These are phyloP conservation scores for Acanthopleura granulata DNA, from an alignment of 2,888 invertebrate genomes.

Conservation along the genomic window DNA sequence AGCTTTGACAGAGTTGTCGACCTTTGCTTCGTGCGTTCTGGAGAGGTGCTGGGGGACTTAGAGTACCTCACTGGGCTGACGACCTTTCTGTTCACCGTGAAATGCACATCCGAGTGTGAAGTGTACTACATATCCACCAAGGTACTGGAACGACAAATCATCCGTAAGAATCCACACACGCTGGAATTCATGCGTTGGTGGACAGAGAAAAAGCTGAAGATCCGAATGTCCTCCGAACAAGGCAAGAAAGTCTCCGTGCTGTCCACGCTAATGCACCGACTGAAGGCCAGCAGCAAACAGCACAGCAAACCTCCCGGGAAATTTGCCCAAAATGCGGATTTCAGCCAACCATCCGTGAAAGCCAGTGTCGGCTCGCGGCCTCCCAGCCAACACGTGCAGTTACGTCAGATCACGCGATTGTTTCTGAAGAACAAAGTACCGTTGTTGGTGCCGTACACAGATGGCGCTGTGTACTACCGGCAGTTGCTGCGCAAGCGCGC, in stretches of 20 bases:
- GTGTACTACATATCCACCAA: slow-evolving; percentile 42
- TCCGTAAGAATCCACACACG: slow-evolving; percentile 40
- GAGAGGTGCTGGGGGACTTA: slow-evolving; percentile 46
- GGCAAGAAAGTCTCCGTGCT: slow-evolving; percentile 38
- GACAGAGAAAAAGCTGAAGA: slow-evolving; percentile 42
- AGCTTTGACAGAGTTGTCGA: slow-evolving; percentile 36
- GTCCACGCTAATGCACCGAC: slow-evolving; percentile 32
- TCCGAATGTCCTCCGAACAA: slow-evolving; percentile 36
- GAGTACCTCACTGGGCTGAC: slow-evolving; percentile 47
- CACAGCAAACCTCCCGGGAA: neutral
- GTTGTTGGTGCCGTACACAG: slow-evolving; percentile 37
- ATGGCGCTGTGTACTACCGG: slow-evolving; percentile 42
- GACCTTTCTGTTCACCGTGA: slow-evolving; percentile 44
- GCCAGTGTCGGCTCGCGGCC: neutral
- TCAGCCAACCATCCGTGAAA: neutral
- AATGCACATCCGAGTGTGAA: slow-evolving; percentile 44
- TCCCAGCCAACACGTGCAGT: neutral
- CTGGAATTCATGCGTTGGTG: slow-evolving; percentile 40
- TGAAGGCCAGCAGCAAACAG: slow-evolving; percentile 13
- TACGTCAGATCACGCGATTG: slow-evolving; percentile 14
- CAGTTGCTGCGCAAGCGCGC: slow-evolving; percentile 39
- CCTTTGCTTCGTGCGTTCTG: slow-evolving; percentile 36
- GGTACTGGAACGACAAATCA: slow-evolving; percentile 45
- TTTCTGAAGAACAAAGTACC: slow-evolving; percentile 38
- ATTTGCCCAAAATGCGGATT: neutral